Percentiles rank a stretch among this genome's conserved stretches.
phyloP scores from a whole-genome alignment of 1,140 invertebrate genomes.

The Antheraea pernyi region DNA sequence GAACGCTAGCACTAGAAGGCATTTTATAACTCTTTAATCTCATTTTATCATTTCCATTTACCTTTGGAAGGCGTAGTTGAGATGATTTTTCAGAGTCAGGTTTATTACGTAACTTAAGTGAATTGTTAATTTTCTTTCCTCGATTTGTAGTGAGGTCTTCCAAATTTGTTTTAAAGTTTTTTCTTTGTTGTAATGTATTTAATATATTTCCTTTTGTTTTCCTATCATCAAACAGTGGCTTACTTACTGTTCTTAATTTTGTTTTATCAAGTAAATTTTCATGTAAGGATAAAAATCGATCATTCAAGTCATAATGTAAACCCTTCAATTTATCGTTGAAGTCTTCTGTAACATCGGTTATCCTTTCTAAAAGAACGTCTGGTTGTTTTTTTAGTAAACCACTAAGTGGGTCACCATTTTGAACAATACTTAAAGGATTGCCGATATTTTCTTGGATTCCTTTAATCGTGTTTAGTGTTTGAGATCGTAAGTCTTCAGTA shows the following conservation, averaged over 20 bases:
- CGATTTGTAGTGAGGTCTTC: neutral
- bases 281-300: slow-evolving; percentile 39
- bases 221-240: slow-evolving; percentile 12
- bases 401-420: slow-evolving; percentile 19
- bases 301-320: slow-evolving; percentile 48
- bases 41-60: slow-evolving; percentile 7
- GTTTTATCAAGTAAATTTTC: slow-evolving; percentile 26
- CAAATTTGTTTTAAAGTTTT: neutral
- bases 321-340: slow-evolving; percentile 47
- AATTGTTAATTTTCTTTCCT: neutral
- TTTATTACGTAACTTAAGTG: too few relatives aligned
- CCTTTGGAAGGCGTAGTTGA: too few relatives aligned
- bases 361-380: slow-evolving; percentile 35
- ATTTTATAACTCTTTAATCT: slow-evolving; percentile 24
- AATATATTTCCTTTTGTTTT: neutral
- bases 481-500: slow-evolving; percentile 23
- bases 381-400: slow-evolving; percentile 19
- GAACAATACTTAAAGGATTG: slow-evolving; percentile 25
- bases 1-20: slow-evolving; percentile 23
- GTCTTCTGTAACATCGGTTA: slow-evolving; percentile 40
- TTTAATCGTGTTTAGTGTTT: slow-evolving; percentile 27
- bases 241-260: slow-evolving; percentile 19
- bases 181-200: neutral
- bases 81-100: too few relatives aligned
- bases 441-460: slow-evolving; percentile 28